Evolutionary conservation across 2,113 vertebrate species (phyloP), one percentile per base, ranked within the genome.

Genomic region (Vireo altiloquus): DNA sequence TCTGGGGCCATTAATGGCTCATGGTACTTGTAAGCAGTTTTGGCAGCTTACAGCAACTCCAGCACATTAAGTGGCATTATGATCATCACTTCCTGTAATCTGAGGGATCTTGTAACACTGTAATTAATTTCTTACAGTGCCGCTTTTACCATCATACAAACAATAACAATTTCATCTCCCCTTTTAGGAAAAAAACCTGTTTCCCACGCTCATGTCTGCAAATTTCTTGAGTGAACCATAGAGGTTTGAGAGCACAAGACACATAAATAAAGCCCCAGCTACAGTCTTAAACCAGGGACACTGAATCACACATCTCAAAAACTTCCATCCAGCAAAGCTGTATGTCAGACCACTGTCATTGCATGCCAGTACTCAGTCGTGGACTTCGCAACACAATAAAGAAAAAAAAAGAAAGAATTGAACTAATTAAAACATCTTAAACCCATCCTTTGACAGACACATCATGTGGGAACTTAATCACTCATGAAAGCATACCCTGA

Each of bases 101-200:
- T 66, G 65, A 64, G 2, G 3, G 46, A 60, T 64, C 9, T 79
- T 0, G 0, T 25, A 82, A 65, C 17, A 40, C 8, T 56, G 1
- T 25, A 69, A 65, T 28, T 15, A 52, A 77, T 65, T 82, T 80
- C 61, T 82, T 78, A 42, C 7, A 15, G 16, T 19, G 42, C 6
- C 3, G 8, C 19, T 90, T 22, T 76, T 69, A 22, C 25, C 7
- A 11, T 65, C n/a, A 53, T 16, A 17, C 4, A 40, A 76, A 80
- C 77, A 75, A 31, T 18, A 17, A 75, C 21, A 16, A 72, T 31
- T n/a, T 76, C 44, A 49, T 20, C 20, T 85, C 40, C 8, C 17
- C 6, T 56, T 84, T 68, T 27, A n/a, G 40, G 22, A 81, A 53
- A 39, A 75, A 89, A 84, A 15, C 10, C 12, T 39, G 5, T 57